Percentiles rank a stretch among this genome's conserved stretches.
Conservation (phyloP, 2,113 vertebrate genomes). For the Ancistrus triradiatus region DNA sequence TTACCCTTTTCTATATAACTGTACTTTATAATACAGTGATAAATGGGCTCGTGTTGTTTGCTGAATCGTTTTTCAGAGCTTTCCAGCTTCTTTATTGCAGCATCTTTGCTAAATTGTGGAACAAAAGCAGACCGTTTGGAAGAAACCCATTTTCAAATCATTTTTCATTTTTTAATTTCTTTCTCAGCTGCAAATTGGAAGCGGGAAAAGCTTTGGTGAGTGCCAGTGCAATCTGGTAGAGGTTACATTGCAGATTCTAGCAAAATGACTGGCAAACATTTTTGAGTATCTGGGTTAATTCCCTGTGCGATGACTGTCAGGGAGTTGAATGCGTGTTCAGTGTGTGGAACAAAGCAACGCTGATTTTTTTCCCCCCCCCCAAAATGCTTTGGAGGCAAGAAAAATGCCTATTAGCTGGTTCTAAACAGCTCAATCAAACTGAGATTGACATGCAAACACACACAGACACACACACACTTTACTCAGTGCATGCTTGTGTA, state of each 20-base stretch:
- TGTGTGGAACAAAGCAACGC: constrained; percentile 34
- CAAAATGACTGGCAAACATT: too few relatives aligned
- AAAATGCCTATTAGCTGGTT: constrained; percentile 37
- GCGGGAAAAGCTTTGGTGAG: constrained; percentile 53
- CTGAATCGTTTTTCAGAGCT: too few relatives aligned
- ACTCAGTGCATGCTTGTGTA: background rate
- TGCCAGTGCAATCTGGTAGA: constrained; percentile 59
- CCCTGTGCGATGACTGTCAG: constrained; percentile 49
- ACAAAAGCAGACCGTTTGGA: too few relatives aligned
- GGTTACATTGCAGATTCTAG: constrained; percentile 56
- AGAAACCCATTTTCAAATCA: too few relatives aligned
- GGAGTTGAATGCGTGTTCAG: constrained; percentile 46
- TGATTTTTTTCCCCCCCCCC: constrained; percentile 57
- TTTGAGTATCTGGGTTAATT: constrained; percentile 56
- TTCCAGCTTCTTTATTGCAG: too few relatives aligned
- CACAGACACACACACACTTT: constrained; percentile 5
- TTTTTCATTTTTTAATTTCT: too few relatives aligned
- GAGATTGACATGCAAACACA: too few relatives aligned
- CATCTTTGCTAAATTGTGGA: too few relatives aligned
- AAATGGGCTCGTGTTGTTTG: too few relatives aligned
- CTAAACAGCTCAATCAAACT: constrained; percentile 31
- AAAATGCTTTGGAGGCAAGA: constrained; percentile 40
- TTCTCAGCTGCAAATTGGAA: too few relatives aligned
- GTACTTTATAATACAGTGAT: too few relatives aligned
- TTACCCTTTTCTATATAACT: too few relatives aligned